phyloP scores from a whole-genome alignment of 2,888 invertebrate species.

The Lordiphosa fenestrarum region DNA sequence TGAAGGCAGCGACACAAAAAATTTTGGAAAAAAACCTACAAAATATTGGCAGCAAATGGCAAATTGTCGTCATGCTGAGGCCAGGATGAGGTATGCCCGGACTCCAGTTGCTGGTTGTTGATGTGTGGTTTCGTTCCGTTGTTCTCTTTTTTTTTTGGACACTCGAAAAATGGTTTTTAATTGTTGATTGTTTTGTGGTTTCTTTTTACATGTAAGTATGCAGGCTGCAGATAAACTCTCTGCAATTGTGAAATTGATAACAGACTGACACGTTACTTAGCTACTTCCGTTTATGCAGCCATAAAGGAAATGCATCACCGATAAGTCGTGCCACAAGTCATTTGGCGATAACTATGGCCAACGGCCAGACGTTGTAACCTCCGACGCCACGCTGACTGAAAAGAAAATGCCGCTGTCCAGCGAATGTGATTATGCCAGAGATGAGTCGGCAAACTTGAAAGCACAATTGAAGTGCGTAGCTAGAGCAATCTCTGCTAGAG shows the following conservation, averaged over 20 bases:
- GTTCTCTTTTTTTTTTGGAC: conserved; percentile 1
- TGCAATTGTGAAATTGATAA: conserved; percentile 57
- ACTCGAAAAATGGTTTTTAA: conserved; percentile 72
- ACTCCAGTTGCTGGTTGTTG: conserved; percentile 53
- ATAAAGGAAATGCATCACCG: conserved; percentile 13
- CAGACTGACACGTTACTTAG: conserved; percentile 41
- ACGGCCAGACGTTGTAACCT: conserved; percentile 14
- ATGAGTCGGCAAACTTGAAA: conserved; percentile 12
- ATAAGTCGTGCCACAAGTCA: conserved; percentile 22
- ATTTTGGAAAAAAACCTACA: conserved; percentile 28
- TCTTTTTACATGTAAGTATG: conserved; percentile 39
- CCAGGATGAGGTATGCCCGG: conserved; percentile 7
- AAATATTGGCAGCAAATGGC: conserved; percentile 66
- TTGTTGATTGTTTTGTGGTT: conserved; percentile 59
- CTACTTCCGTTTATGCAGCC: conserved; percentile 45
- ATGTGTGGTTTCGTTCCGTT: conserved; percentile 74
- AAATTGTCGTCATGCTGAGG: conserved; percentile 53
- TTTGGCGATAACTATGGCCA: conserved; percentile 36
- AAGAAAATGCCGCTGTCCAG: conserved; percentile 34
- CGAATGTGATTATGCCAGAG: conserved; percentile 22
- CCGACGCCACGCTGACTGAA: conserved; percentile 38
- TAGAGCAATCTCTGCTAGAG: conserved; percentile 9
- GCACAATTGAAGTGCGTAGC: conserved; percentile 4
- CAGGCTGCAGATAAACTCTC: conserved; percentile 41
- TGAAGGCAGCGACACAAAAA: conserved; percentile 61